phyloP scores from a whole-genome alignment of 2,113 vertebrate genomes.

The Phylloscopus whistleri region DNA sequence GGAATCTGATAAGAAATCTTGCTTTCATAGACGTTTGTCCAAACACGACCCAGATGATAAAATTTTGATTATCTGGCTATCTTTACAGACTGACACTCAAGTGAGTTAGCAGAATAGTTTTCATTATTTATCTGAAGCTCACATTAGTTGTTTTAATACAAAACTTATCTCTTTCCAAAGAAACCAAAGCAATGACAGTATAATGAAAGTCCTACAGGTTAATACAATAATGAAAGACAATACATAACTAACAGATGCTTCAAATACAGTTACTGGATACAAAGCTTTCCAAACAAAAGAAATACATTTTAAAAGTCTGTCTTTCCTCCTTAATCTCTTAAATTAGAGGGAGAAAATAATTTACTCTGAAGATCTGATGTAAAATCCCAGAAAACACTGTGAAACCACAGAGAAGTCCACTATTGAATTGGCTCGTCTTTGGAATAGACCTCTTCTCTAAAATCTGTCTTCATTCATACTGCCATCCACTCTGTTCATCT shows the following conservation, averaged over 20 bases:
- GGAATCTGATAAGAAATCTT: constrained; percentile 29
- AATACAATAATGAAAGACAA: neutral
- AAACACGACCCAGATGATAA: accelerated
- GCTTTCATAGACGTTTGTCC: neutral
- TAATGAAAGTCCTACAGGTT: neutral
- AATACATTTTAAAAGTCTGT: neutral
- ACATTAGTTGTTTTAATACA: neutral
- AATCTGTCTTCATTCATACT: neutral
- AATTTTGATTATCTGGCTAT: neutral
- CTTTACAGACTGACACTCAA: neutral
- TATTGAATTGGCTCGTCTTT: neutral
- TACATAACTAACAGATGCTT: neutral
- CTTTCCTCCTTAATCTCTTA: neutral
- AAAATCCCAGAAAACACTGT: neutral
- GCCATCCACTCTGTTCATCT: neutral
- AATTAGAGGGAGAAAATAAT: neutral
- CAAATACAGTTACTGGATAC: neutral
- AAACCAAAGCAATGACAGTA: neutral
- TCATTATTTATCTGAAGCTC: neutral
- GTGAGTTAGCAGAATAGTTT: neutral
- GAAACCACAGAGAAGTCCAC: neutral
- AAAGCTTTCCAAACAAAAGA: neutral
- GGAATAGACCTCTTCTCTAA: neutral
- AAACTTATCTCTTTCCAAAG: neutral
- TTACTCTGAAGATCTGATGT: neutral